phyloP scores from a whole-genome alignment of 2,113 vertebrate genomes.

The Jaculus jaculus region DNA sequence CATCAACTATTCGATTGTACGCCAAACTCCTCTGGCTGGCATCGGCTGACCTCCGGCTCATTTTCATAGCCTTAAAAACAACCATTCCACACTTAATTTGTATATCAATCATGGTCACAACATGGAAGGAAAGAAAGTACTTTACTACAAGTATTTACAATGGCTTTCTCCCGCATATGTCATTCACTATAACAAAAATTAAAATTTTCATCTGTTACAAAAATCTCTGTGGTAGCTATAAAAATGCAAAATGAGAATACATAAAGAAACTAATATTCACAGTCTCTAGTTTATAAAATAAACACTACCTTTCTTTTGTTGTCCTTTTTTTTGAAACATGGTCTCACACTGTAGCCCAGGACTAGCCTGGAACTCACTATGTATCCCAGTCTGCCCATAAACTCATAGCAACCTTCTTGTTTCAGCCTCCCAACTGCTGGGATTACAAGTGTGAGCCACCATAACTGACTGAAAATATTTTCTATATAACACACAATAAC shows the following conservation, averaged over 20 bases:
- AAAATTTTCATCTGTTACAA: conserved; percentile 62
- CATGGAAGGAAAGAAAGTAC: conserved; percentile 22
- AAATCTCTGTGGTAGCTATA: conserved; percentile 32
- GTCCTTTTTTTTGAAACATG: not conserved
- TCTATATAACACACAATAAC: too few species aligned
- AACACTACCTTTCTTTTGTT: not conserved
- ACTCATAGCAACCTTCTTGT: not conserved
- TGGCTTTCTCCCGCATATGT: conserved; percentile 59
- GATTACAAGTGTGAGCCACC: too few species aligned
- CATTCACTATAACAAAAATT: conserved; percentile 58
- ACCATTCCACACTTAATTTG: conserved; percentile 82
- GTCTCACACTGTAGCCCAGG: not conserved
- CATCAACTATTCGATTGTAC: conserved; percentile 96
- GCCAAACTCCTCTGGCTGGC: conserved; percentile 95
- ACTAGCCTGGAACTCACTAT: not conserved
- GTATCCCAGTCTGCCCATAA: not conserved
- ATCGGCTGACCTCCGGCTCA: conserved; percentile 96
- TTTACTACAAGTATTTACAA: conserved; percentile 37
- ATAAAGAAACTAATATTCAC: conserved; percentile 35
- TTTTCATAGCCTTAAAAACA: conserved; percentile 97
- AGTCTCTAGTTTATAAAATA: not conserved
- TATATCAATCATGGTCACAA: conserved; percentile 51
- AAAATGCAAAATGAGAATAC: conserved; percentile 18
- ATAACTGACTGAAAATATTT: too few species aligned
- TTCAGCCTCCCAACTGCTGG: not conserved